Percentiles rank a stretch among this genome's conserved stretches.
Evolutionary conservation across 2,113 vertebrate species (phyloP).

Genomic region (Cacatua alba): DNA sequence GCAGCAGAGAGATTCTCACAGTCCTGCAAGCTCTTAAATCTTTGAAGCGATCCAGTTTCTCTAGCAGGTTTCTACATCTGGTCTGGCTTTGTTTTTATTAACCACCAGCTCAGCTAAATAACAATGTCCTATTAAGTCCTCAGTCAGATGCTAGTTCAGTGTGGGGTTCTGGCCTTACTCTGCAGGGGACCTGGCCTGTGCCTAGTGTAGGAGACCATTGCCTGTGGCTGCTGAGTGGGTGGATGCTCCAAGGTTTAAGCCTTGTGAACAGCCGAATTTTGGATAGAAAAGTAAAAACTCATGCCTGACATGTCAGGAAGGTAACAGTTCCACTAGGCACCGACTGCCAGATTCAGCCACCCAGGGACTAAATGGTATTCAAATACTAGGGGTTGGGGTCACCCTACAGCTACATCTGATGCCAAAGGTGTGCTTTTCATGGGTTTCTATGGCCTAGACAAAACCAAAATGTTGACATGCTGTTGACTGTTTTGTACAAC

Average conservation of each 20-base stretch:
- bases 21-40: slow-evolving; percentile 1
- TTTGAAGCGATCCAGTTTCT: background rate
- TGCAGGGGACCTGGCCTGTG: background rate
- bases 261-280: background rate
- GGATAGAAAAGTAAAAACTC: background rate
- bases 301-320: background rate
- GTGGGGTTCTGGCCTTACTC: background rate
- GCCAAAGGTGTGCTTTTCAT: background rate
- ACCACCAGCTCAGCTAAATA: background rate
- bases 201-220: background rate
- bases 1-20: slow-evolving; percentile 14
- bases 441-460: background rate
- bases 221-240: background rate
- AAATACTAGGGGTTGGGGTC: background rate
- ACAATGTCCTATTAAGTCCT: background rate
- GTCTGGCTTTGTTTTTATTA: background rate
- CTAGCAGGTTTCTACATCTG: slow-evolving; percentile 15
- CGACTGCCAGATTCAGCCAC: background rate
- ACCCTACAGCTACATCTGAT: background rate
- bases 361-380: background rate
- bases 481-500: background rate
- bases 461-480: background rate
- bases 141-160: background rate
- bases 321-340: background rate
- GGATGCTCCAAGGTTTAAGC: background rate